phyloP scores from a whole-genome alignment of 1,140 invertebrate species.

The Drosophila bipectinata region DNA sequence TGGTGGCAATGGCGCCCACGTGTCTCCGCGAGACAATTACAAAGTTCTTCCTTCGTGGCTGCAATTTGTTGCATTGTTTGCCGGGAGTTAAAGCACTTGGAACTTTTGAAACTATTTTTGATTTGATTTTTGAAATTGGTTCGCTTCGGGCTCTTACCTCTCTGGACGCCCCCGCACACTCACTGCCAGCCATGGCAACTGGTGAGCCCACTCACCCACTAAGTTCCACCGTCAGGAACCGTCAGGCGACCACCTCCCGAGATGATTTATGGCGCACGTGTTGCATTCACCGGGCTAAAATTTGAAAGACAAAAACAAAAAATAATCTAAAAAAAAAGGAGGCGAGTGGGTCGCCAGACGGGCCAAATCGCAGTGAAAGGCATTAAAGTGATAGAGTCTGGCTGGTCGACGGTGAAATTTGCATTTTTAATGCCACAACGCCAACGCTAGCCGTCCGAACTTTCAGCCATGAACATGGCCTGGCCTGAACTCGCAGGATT shows the following conservation, averaged over 20 bases:
- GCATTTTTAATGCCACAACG: slow-evolving; percentile 68
- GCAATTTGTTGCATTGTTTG: slow-evolving; percentile 82
- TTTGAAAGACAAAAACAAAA: slow-evolving; percentile 11
- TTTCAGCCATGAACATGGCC: slow-evolving; percentile 33
- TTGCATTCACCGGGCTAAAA: slow-evolving; percentile 56
- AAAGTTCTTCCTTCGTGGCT: slow-evolving; percentile 74
- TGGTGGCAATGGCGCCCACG: slow-evolving; percentile 55
- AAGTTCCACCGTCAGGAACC: background rate
- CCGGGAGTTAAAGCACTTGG: slow-evolving; percentile 74
- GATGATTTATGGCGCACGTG: slow-evolving; percentile 79
- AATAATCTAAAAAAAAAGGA: background rate
- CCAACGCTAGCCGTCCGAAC: background rate
- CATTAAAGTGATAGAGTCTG: slow-evolving; percentile 78
- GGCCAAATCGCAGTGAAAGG: slow-evolving; percentile 75
- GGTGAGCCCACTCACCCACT: slow-evolving; percentile 8
- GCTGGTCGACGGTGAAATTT: slow-evolving; percentile 62
- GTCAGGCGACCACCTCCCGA: slow-evolving; percentile 25
- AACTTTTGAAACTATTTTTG: slow-evolving; percentile 80
- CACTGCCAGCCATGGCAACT: slow-evolving; percentile 3
- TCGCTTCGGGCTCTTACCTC: slow-evolving; percentile 43
- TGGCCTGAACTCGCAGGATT: slow-evolving; percentile 50
- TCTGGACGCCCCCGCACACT: slow-evolving; percentile 17
- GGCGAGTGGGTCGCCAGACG: slow-evolving; percentile 49
- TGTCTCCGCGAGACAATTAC: slow-evolving; percentile 73
- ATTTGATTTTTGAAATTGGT: slow-evolving; percentile 81